These are phyloP conservation scores for Diloba caeruleocephala DNA, from an alignment of 2,888 invertebrate species.

Conservation along the genomic window DNA sequence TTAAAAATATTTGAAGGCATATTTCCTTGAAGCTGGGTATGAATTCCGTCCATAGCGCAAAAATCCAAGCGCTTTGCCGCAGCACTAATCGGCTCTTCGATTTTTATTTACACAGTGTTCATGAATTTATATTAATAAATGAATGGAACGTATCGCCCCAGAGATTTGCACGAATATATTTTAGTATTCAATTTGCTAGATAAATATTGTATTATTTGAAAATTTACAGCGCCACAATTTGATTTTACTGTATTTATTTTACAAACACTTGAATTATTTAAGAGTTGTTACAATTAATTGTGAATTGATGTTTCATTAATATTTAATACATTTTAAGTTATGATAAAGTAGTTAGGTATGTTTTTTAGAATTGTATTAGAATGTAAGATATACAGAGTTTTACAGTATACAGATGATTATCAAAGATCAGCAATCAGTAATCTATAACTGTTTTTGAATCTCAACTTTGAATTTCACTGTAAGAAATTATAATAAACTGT, in stretches of 20 bases:
- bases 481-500: too few relatives aligned
- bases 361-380: neutral
- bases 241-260: conserved; percentile 35
- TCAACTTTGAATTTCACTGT: too few relatives aligned
- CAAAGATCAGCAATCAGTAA: too few relatives aligned
- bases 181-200: conserved; percentile 51
- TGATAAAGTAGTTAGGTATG: neutral
- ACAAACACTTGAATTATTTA: conserved; percentile 10
- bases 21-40: too few relatives aligned
- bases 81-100: conserved; percentile 23
- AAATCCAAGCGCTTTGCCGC: conserved; percentile 19
- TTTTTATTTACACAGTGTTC: conserved; percentile 33
- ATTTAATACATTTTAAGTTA: neutral
- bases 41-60: too few relatives aligned
- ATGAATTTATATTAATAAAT: conserved; percentile 54
- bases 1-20: too few relatives aligned
- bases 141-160: conserved; percentile 39
- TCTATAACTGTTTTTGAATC: too few relatives aligned
- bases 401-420: too few relatives aligned
- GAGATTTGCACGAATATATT: conserved; percentile 39
- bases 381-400: neutral
- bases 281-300: conserved; percentile 19
- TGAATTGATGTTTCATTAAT: conserved; percentile 4
- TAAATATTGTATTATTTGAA: conserved; percentile 48
- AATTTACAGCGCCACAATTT: conserved; percentile 36